Evolutionary conservation across 2,113 vertebrate genomes (phyloP).

Genomic region (Podarcis raffonei): DNA sequence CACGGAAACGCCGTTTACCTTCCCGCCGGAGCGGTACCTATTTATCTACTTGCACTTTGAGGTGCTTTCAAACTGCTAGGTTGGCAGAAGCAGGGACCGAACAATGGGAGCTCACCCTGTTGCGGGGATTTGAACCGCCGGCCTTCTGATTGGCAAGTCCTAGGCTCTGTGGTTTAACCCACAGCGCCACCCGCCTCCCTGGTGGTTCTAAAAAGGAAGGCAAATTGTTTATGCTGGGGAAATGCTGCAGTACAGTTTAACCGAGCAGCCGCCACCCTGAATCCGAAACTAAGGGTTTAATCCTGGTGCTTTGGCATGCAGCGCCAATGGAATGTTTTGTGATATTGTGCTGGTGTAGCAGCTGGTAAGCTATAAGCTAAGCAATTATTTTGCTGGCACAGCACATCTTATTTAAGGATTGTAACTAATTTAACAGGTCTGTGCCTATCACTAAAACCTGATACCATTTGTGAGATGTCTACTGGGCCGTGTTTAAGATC

Average conservation of each 20-base stretch:
- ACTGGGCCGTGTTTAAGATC: no score
- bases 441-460: background rate
- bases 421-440: conserved; percentile 4
- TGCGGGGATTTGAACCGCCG: no score
- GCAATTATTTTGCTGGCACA: conserved; percentile 8
- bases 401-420: background rate
- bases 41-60: no score
- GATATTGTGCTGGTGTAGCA: background rate
- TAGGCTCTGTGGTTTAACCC: no score
- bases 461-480: background rate
- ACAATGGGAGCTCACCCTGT: no score
- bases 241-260: background rate
- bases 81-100: no score
- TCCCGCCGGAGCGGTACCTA: no score
- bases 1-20: no score
- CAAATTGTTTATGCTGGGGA: background rate
- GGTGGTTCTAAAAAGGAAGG: background rate
- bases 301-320: background rate
- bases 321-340: background rate
- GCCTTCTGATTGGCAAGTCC: no score
- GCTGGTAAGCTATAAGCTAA: conserved; percentile 4
- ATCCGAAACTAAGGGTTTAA: background rate
- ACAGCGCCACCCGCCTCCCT: no score
- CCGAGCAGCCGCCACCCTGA: background rate
- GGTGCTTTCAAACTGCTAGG: no score